A percentile compares a stretch with the other conserved stretches of the same genome.
Conservation (phyloP, 2,113 vertebrate genomes). For the Brachyistius frenatus region DNA sequence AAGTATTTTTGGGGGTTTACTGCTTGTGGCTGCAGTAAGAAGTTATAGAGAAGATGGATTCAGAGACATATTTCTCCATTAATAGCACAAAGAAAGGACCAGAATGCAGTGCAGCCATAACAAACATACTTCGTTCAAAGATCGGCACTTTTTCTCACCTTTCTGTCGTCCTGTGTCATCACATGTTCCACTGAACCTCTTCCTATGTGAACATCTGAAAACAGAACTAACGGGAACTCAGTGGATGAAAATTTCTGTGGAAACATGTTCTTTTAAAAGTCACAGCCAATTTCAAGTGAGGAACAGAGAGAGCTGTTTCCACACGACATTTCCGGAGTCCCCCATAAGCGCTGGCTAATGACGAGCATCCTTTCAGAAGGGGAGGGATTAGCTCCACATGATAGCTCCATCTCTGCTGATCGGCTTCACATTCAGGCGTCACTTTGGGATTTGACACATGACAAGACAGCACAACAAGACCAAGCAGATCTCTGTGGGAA, state of each 20-base stretch:
- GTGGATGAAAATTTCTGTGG: background rate
- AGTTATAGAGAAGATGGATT: too few species aligned
- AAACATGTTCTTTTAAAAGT: background rate
- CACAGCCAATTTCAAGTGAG: background rate
- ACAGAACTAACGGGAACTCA: background rate
- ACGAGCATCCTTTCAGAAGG: conserved; percentile 16
- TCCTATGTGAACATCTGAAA: too few species aligned
- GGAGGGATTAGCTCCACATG: conserved; percentile 38
- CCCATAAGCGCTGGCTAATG: conserved; percentile 37
- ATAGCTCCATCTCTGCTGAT: conserved; percentile 33
- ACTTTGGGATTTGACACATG: conserved; percentile 47
- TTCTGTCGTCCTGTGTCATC: too few species aligned
- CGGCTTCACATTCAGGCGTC: conserved; percentile 19
- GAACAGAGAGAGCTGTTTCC: background rate
- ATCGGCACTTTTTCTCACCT: too few species aligned
- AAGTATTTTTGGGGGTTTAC: too few species aligned
- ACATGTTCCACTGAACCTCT: too few species aligned
- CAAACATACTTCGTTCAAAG: too few species aligned
- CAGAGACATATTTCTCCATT: background rate
- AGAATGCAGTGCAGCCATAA: background rate
- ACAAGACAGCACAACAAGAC: background rate
- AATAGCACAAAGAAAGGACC: background rate
- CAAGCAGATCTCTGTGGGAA: conserved; percentile 1
- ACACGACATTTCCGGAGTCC: background rate
- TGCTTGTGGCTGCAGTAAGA: too few species aligned